A percentile compares a stretch with the other conserved stretches of the same genome.
phyloP scores from a whole-genome alignment of 2,797 vertebrate genomes.

The Enteromius treurensis region DNA sequence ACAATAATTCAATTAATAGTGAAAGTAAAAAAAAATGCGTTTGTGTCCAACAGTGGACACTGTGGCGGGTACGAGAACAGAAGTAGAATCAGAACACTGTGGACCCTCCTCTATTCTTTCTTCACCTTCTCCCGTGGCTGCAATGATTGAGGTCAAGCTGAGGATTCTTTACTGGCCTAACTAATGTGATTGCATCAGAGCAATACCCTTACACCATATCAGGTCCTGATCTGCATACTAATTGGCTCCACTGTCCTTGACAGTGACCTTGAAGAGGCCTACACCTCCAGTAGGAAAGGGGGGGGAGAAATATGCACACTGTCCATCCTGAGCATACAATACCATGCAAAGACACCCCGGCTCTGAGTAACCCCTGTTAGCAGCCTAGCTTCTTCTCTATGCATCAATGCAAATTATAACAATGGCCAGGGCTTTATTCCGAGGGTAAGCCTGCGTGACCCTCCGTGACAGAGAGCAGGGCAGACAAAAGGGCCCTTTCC shows the following conservation, averaged over 20 bases:
- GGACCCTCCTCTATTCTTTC: constrained; percentile 49
- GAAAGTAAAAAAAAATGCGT: neutral
- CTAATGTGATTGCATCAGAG: constrained; percentile 96
- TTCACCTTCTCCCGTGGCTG: constrained; percentile 70
- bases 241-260: constrained; percentile 89
- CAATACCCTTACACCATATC: constrained; percentile 93
- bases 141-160: constrained; percentile 89
- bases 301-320: constrained; percentile 78
- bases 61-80: neutral
- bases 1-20: neutral
- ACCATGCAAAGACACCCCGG: constrained; percentile 80
- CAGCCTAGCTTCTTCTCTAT: constrained; percentile 67
- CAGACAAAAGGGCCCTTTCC: constrained; percentile 79
- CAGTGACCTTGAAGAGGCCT: constrained; percentile 84
- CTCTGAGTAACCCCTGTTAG: constrained; percentile 72
- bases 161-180: constrained; percentile 88
- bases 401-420: constrained; percentile 85
- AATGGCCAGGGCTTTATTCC: constrained; percentile 79
- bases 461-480: constrained; percentile 75
- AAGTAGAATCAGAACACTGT: constrained; percentile 47
- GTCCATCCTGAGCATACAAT: constrained; percentile 84
- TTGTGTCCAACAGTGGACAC: neutral
- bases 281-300: constrained; percentile 76
- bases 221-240: constrained; percentile 95
- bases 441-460: constrained; percentile 82